Evolutionary conservation across 2,797 vertebrate species (phyloP).

Genomic region (Characodon lateralis): DNA sequence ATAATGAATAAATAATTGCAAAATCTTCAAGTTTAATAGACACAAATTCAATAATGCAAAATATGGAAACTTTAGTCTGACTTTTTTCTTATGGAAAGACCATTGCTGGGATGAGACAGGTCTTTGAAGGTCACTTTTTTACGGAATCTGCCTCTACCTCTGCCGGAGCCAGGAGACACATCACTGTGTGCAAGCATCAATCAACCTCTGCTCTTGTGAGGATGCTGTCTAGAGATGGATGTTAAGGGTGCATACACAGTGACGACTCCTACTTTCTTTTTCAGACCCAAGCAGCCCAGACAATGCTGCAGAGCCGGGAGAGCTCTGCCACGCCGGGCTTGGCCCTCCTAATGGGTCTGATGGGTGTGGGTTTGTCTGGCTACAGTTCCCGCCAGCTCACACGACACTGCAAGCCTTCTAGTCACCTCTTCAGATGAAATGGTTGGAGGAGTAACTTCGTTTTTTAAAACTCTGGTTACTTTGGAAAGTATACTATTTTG

Average conservation of each 20-base stretch:
- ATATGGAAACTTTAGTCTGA: constrained; percentile 39
- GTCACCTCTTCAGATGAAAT: constrained; percentile 73
- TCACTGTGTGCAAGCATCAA: neutral
- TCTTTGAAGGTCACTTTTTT: constrained; percentile 36
- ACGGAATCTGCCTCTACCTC: constrained; percentile 5
- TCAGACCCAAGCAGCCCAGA: constrained; percentile 80
- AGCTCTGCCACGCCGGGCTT: constrained; percentile 51
- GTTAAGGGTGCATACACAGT: constrained; percentile 1
- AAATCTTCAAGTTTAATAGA: constrained; percentile 8
- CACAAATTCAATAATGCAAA: constrained; percentile 18
- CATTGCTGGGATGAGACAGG: constrained; percentile 36
- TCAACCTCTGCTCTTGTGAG: constrained; percentile 5
- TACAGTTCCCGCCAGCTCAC: constrained; percentile 82
- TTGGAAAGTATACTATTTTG: neutral
- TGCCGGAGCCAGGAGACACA: constrained; percentile 25
- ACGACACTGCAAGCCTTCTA: constrained; percentile 74
- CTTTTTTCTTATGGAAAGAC: constrained; percentile 52
- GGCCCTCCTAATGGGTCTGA: constrained; percentile 78
- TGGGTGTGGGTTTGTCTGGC: constrained; percentile 79
- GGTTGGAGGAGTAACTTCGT: constrained; percentile 1
- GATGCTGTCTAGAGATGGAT: constrained; percentile 1
- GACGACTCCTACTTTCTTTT: constrained; percentile 61
- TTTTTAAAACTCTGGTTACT: neutral
- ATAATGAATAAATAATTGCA: constrained; percentile 7
- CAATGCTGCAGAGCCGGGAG: constrained; percentile 64